Evolutionary conservation across 30 jellyfish, hydroid and myxozoan genomes (phyloP), one percentile per base, ranked within the genome.

Genomic region (Chrysaora quinquecirrha): DNA sequence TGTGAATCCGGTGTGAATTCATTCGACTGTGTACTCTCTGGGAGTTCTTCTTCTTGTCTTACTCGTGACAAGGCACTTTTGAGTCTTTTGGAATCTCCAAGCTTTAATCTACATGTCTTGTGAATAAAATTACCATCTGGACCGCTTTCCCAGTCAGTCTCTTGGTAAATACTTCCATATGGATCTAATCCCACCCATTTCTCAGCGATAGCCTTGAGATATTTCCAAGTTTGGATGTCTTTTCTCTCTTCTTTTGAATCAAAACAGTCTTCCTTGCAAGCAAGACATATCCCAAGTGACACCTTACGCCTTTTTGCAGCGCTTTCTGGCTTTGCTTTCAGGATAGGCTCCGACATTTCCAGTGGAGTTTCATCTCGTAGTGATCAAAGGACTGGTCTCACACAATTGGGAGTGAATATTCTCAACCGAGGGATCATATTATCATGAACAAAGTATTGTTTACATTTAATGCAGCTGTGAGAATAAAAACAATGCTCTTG

Each of bases 271-370:
- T 67, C 79, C 79, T 67, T 67, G 79, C 79, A 30, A 67, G 79
- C 79, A 67, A 67, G 71, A 67, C 79, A 67, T 67, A 67, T 11
- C 79, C 79, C 79, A 34, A 67, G 79, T 67, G 79, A 67, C 60
- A 34, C 79, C 79, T 67, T 67, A 32, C 79, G 61, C 61, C 79
- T 67, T 67, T 67, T 67, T 29, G 79, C 79, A 25, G 61, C 79
- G 79, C 79, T 67, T 25, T 67, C 79, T 67, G 79, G 79, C 72
- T 60, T 60, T 60, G 33, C 72, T 60, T 60, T 60, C 72, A 60
- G 32, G 33, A 60, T 60, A 6, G 72, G 72, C 72, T 60, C 72
- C 72, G 72, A 60, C 72, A 60, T 60, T 60, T 4, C 72, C 72
- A 60, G 72, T 60, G 72, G 72, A 60, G 72, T 60, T 60, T n/a